phyloP scores from a whole-genome alignment of 2,113 vertebrate genomes.

The Pseudolaguvia tuberculata region DNA sequence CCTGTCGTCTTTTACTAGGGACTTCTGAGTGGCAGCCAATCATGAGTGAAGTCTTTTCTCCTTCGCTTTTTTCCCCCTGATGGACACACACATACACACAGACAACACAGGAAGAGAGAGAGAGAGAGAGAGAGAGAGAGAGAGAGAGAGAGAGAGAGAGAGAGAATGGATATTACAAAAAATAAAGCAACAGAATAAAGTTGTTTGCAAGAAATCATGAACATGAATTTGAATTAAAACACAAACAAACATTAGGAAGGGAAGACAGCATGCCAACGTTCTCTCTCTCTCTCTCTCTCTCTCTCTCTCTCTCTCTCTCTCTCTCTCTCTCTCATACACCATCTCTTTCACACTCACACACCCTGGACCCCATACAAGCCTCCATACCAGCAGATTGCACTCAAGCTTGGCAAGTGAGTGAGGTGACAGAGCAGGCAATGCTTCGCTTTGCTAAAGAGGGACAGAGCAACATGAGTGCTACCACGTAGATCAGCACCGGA shows the following conservation, averaged over 20 bases:
- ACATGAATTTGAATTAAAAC: conserved; percentile 17
- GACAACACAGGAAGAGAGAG: too few species aligned
- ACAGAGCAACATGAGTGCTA: conserved; percentile 33
- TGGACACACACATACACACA: conserved; percentile 53
- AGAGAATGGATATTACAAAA: not conserved
- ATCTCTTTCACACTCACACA: conserved; percentile 25
- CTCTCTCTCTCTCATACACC: not conserved
- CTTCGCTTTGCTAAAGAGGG: conserved; percentile 43
- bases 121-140: not conserved
- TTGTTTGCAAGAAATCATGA: conserved; percentile 19
- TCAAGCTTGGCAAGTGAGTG: conserved; percentile 70
- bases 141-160: not conserved
- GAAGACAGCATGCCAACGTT: conserved; percentile 44
- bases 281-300: conserved; percentile 38
- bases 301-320: conserved; percentile 36
- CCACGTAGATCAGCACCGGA: conserved; percentile 47
- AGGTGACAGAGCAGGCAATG: conserved; percentile 47
- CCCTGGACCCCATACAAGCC: conserved; percentile 10
- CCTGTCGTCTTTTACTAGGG: conserved; percentile 62
- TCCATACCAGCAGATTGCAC: conserved; percentile 54
- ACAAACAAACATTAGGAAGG: conserved; percentile 31
- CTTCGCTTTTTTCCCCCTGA: conserved; percentile 54
- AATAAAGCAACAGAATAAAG: not conserved
- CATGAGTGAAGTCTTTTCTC: conserved; percentile 62
- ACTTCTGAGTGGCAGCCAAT: conserved; percentile 78